Percentiles rank a stretch among this genome's conserved stretches.
phyloP scores from a whole-genome alignment of 2,797 vertebrate species.

The Chelon labrosus region DNA sequence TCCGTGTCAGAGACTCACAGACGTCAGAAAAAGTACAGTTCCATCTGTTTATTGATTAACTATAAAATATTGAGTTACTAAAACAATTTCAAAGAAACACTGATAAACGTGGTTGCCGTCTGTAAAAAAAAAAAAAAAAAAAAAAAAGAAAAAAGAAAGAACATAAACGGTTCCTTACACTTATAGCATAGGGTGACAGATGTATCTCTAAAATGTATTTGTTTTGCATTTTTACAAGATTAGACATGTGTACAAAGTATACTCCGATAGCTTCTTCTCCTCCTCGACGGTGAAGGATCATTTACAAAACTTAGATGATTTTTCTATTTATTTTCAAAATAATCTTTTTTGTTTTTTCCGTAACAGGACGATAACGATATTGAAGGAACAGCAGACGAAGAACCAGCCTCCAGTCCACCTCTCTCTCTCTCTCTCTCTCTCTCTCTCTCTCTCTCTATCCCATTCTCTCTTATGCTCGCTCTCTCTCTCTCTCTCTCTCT shows the following conservation, averaged over 20 bases:
- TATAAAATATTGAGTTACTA: constrained; percentile 89
- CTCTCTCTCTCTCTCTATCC: constrained; percentile 68
- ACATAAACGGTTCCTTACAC: constrained; percentile 76
- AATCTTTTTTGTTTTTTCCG: constrained; percentile 77
- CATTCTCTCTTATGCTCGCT: constrained; percentile 47
- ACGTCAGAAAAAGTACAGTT: constrained; percentile 56
- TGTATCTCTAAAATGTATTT: constrained; percentile 77
- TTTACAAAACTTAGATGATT: constrained; percentile 89
- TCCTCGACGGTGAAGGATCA: constrained; percentile 81
- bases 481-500: constrained; percentile 43
- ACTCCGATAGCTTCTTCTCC: constrained; percentile 77
- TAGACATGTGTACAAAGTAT: constrained; percentile 88
- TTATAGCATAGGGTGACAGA: constrained; percentile 80
- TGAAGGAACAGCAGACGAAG: constrained; percentile 87
- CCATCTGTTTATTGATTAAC: constrained; percentile 87
- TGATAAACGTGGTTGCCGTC: constrained; percentile 84
- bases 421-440: constrained; percentile 66
- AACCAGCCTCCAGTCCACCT: constrained; percentile 89
- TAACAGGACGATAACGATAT: constrained; percentile 86
- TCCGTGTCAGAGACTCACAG: constrained; percentile 24
- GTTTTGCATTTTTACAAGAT: constrained; percentile 85
- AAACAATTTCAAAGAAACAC: constrained; percentile 88
- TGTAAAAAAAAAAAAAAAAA: constrained; percentile 82
- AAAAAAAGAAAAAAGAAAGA: constrained; percentile 79
- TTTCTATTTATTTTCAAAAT: constrained; percentile 86